Base-by-base conservation (phyloP, 1,140 invertebrate species). In the Nasonia vitripennis region DNA sequence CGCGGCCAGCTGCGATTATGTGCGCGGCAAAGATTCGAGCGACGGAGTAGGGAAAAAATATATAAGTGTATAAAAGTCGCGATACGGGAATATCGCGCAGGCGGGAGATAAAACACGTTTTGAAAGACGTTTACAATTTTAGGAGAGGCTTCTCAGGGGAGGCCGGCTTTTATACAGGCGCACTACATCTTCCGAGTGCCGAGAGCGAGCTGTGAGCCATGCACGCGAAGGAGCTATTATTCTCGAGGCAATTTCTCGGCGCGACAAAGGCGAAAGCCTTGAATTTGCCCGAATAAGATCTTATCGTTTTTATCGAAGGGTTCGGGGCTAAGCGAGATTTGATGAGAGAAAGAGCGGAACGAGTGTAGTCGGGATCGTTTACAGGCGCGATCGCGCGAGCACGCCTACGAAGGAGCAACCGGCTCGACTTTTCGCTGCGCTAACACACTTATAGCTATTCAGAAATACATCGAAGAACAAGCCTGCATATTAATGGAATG, bases 381-480 rank as follows among this genome's bases (percentile, higher is more conserved):
- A 75, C 67, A 85, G 78, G 73, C 87, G 55, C 55, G 14, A 62
- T 14, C 55, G 17, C 55, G 2, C 55, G 55, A 7, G 20, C 55
- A 88, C 55, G 89, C 89, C 89, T 89, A 86, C 86, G 86, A 88
- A 86, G 77, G 88, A 87, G 89, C 89, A 90, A 89, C 89, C 86
- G 71, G 86, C 88, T 88, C 85, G 85, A 88, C 89, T 83, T 84
- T 84, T 1, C 27, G 27, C 1, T 2, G 27, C 27, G 1, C 27
- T 27, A 27, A 27, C 27, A 27, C 27, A 27, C 1, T 27, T 2
- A 27, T 27, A 27, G 27, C 27, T 27, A 27, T 27, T 27, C 27
- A 27, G 27, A 27, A 27, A 27, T 27, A 1, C 27, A 2, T 27
- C 27, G 1, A 27, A 27, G 27, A 2, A 27, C 27, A 27, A 27